Base-by-base conservation (phyloP, 2,797 vertebrate genomes). In the Ceyx erithaca region DNA sequence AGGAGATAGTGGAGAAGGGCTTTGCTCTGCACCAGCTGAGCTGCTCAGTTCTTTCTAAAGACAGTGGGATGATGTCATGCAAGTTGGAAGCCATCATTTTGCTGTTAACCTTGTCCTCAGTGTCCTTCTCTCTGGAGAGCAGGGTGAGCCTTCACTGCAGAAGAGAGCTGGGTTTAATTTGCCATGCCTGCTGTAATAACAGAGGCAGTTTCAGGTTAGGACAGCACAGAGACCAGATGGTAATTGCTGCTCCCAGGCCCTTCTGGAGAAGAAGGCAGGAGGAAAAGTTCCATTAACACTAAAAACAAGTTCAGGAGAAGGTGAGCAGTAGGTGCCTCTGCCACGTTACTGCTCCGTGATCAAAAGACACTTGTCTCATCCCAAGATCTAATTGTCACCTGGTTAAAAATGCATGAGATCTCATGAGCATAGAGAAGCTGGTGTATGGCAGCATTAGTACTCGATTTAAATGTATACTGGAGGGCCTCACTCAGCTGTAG, bases 161-260 rank as follows among this genome's bases (percentile, higher is more conserved):
- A 58, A 78, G 45, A 40, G 70, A 51, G 33, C 45, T 84, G 17
- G 6, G 37, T 63, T 89, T 64, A 87, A 80, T 85, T 82, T 45
- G 28, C 18, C 5, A 2, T 13, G 75, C 31, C 80, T 85, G 49
- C 72, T 71, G 19, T 49, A 58, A 61, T 30, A 68, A 63, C 8
- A 88, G 72, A 62, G 83, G 80, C 58, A 68, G 84, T 25, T 73
- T 69, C 73, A 90, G 78, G 81, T 71, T 52, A 87, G 54, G 40
- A 20, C 3, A 31, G 33, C 22, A 5, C 43, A 49, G 3, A 90
- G 62, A 59, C 12, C 41, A 58, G 78, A 77, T 73, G 61, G 6
- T 61, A 93, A 70, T 89, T 91, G 91, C 77, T 93, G 88, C 88
- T 94, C 80, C 85, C 54, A 77, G 86, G 78, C 80, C 85, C 20